phyloP scores from a whole-genome alignment of 2,113 vertebrate genomes.

The Megalops atlanticus region DNA sequence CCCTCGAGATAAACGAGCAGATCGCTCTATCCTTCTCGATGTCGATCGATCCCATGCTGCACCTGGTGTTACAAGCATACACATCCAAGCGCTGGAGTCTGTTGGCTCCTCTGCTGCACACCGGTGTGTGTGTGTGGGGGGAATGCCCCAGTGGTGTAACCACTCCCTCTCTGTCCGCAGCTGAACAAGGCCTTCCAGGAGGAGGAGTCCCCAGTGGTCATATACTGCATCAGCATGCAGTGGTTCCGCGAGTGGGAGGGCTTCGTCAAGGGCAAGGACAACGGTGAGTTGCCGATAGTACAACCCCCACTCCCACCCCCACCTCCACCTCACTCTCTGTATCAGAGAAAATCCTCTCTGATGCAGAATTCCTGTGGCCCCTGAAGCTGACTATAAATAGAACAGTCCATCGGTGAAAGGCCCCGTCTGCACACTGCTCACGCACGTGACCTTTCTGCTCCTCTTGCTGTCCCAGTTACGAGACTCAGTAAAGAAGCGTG shows the following conservation, averaged over 20 bases:
- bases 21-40: neutral
- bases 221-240: slow-evolving; percentile 99
- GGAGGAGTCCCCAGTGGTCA: slow-evolving; percentile 90
- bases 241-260: slow-evolving; percentile 99
- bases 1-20: neutral
- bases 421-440: neutral
- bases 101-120: slow-evolving; percentile 43
- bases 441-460: neutral
- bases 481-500: neutral
- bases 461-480: neutral
- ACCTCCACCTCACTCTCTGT: slow-evolving; percentile 39
- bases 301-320: neutral
- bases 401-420: neutral
- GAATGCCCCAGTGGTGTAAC: slow-evolving; percentile 40
- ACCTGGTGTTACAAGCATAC: neutral
- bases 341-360: slow-evolving; percentile 29
- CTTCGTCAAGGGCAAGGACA: slow-evolving; percentile 98
- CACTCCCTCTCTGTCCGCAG: slow-evolving; percentile 61
- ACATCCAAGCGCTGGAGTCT: too few species aligned
- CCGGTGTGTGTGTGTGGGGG: too few species aligned
- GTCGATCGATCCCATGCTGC: neutral
- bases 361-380: neutral
- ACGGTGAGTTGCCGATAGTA: slow-evolving; percentile 75
- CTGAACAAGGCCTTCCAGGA: slow-evolving; percentile 98
- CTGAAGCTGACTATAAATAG: neutral